Base-by-base conservation (phyloP, 35 echinoderm and acorn worm genomes). In the Apostichopus parvimensis region DNA sequence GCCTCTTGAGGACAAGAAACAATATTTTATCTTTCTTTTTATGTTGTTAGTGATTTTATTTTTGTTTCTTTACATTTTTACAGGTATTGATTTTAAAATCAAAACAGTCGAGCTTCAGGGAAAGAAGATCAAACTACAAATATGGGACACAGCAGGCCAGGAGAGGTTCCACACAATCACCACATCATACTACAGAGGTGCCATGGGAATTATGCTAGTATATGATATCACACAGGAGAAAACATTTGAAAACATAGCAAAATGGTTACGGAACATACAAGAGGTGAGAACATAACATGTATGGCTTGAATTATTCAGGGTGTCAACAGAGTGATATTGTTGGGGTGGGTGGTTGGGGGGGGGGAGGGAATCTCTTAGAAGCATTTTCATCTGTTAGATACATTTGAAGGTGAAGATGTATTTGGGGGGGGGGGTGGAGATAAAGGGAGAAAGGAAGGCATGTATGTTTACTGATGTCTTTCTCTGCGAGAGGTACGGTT, bases 31-130 rank as follows among this genome's bases (percentile, higher is more conserved):
- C 2, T 45, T 45, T 45, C 34, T 45, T 4, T 45, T 45, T 3
- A 45, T 1, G 34, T 45, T 45, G 34, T 45, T 45, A 45, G 2
- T 45, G 2, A 45, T 45, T 45, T 45, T 45, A 45, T 45, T 73
- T 88, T 88, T 6, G 45, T 88, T 11, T 72, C 53, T 72, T 72
- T 24, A 17, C 54, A 34, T 17, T 54, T 72, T 94, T 70, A 9
- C 93, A 99, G 97, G 97, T 93, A 99, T 99, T 86, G 97, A 99
- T 92, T 99, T 99, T 92, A 99, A 99, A 94, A 96, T 96, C 91
- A 99, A 99, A 93, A 99, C 97, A 93, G 97, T 99, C 59, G 97
- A 99, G 83, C 91, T 99, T 58, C 93, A 99, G 60, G 97, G 97
- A 53, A 99, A 99, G 97, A 99, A 99, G 80, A 99, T 96, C 66